Evolutionary conservation across 2,113 vertebrate genomes (phyloP).

Genomic region (Varanus komodoensis): DNA sequence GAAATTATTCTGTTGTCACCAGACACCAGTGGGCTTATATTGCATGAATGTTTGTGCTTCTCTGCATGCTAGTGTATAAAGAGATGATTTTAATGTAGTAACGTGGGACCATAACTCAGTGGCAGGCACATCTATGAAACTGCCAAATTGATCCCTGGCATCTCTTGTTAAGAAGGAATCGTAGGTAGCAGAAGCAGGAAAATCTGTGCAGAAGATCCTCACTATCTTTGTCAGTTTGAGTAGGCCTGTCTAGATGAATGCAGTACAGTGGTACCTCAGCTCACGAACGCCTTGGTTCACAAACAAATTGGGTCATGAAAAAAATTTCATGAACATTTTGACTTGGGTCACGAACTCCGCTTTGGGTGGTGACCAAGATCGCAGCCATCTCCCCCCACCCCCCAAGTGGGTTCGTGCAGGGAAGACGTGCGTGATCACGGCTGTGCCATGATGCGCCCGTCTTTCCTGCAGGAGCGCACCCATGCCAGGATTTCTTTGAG

Average conservation of each 20-base stretch:
- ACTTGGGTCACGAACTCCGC: too few relatives aligned
- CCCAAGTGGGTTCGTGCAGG: too few relatives aligned
- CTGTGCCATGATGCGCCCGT: too few relatives aligned
- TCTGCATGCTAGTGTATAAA: background rate
- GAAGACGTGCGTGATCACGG: too few relatives aligned
- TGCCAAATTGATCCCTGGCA: background rate
- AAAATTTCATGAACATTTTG: too few relatives aligned
- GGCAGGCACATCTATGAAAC: background rate
- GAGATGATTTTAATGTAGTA: background rate
- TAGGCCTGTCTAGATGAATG: background rate
- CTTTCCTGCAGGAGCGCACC: too few relatives aligned
- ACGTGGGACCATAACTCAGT: background rate
- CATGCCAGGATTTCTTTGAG: too few relatives aligned
- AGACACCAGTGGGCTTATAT: background rate
- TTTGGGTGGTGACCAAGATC: too few relatives aligned
- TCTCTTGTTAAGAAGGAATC: background rate
- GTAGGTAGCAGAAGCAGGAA: background rate
- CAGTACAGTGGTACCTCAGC: background rate
- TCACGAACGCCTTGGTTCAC: too few relatives aligned
- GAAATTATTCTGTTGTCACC: background rate
- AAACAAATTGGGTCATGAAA: too few relatives aligned
- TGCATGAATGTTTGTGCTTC: constrained; percentile 1
- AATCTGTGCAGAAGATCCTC: background rate
- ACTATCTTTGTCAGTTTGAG: background rate
- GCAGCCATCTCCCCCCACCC: too few relatives aligned